phyloP scores from a whole-genome alignment of 1,140 invertebrate species.

The Apis laboriosa region DNA sequence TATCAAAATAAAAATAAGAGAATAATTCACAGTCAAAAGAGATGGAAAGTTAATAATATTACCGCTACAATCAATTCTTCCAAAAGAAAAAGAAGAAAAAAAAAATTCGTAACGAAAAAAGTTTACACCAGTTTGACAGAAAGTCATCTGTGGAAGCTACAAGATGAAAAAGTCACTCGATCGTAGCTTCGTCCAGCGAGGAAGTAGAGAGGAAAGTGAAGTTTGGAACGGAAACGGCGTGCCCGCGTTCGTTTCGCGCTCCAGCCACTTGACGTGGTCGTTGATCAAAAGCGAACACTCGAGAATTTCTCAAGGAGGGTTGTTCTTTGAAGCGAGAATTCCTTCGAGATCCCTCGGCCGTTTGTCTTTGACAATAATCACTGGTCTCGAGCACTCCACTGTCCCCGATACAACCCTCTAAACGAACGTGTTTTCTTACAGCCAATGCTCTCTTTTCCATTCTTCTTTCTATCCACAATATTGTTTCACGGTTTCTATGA shows the following conservation, averaged over 20 bases:
- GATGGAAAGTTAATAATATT: too few relatives aligned
- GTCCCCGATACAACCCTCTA: neutral
- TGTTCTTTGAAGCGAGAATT: constrained; percentile 44
- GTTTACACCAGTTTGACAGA: too few relatives aligned
- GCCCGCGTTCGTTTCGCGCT: neutral
- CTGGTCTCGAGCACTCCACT: neutral
- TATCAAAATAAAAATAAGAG: too few relatives aligned
- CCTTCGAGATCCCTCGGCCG: constrained; percentile 40
- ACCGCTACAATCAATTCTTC: too few relatives aligned
- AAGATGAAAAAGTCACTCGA: too few relatives aligned
- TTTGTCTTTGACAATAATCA: constrained; percentile 43
- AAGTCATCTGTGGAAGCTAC: too few relatives aligned
- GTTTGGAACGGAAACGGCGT: neutral
- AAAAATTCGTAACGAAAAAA: too few relatives aligned
- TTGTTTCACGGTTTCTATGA: neutral
- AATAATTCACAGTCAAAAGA: too few relatives aligned
- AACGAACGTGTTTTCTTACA: neutral
- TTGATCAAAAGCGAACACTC: constrained; percentile 50
- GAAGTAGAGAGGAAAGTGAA: neutral
- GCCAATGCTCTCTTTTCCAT: neutral
- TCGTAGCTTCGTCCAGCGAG: neutral
- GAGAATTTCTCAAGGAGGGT: constrained; percentile 42
- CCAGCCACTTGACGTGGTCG: constrained; percentile 42
- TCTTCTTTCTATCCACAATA: neutral
- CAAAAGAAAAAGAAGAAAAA: too few relatives aligned